Base-by-base conservation (phyloP, 2,888 invertebrate genomes). In the Clusia tigrina region DNA sequence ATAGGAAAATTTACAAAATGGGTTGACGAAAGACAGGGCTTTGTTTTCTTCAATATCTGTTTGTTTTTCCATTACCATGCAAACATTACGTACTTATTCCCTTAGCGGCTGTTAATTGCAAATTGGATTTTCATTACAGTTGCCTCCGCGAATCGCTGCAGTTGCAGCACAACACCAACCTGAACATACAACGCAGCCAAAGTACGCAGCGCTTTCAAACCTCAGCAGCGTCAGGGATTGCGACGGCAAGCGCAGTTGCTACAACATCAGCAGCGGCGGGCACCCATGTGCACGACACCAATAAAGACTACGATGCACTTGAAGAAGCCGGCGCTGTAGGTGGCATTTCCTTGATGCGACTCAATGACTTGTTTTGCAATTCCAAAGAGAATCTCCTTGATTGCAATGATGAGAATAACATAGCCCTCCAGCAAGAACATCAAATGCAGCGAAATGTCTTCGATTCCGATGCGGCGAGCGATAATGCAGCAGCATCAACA, bases 101-200 rank as follows among this genome's bases (percentile, higher is more conserved):
- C n/a, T n/a, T n/a, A n/a, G n/a, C n/a, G n/a, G n/a, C n/a, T n/a
- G n/a, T n/a, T n/a, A n/a, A n/a, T n/a, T n/a, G n/a, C n/a, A 53
- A 15, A 37, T 22, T 32, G 10, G 15, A 25, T 26, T 26, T 22
- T 10, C 6, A 51, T 68, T 70, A 2, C 58, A 84, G 84, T 65
- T 84, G 83, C 62, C 69, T 84, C 9, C 81, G 84, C 0, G 84
- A 84, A 62, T 83, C 84, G 2, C 65, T 84, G 25, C 83, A 83
- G 67, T 67, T 84, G 18, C 84, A 84, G 68, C 84, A 84, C 68
- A 83, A 82, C 17, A 84, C 84, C 10, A 84, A 84, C 70, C 70
- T 84, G 1, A 84, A 84, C 63, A 84, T 84, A 53, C 84, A 84
- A 62, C 82, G 84, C 10, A 84, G 84, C 62, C 84, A 84, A 66